Evolutionary conservation across 2,797 vertebrate species (phyloP).

Genomic region (Eulemur mongoz): DNA sequence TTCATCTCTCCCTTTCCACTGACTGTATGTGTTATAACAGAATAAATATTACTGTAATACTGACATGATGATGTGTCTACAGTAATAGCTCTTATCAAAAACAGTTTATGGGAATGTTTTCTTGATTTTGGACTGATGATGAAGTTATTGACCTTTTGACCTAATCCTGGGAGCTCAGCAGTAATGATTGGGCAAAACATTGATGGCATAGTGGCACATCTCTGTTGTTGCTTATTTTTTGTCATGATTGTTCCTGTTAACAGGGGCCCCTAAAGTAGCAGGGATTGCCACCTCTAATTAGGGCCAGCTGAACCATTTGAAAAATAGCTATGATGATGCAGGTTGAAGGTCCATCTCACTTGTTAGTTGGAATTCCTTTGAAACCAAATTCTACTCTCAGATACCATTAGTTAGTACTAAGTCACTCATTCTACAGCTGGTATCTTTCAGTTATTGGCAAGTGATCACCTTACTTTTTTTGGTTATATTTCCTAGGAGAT

Average conservation of each 20-base stretch:
- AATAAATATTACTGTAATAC: constrained; percentile 70
- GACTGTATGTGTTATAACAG: constrained; percentile 49
- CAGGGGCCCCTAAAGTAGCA: constrained; percentile 7
- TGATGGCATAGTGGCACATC: neutral
- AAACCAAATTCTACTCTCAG: constrained; percentile 22
- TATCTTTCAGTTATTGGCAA: constrained; percentile 27
- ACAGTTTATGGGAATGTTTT: constrained; percentile 39
- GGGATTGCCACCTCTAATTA: constrained; percentile 26
- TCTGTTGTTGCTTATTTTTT: constrained; percentile 54
- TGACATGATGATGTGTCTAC: constrained; percentile 55
- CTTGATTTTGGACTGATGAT: constrained; percentile 43
- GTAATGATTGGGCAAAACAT: neutral
- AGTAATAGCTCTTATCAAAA: constrained; percentile 53
- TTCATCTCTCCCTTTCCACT: constrained; percentile 37
- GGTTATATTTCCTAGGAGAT: neutral
- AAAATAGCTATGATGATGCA: constrained; percentile 41
- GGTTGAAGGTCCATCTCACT: constrained; percentile 20
- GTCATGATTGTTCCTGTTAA: neutral
- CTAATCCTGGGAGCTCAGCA: neutral
- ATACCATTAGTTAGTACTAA: constrained; percentile 5
- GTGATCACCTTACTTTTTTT: neutral
- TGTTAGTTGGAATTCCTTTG: constrained; percentile 21
- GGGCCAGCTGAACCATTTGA: constrained; percentile 28
- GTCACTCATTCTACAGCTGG: neutral
- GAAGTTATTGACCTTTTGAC: constrained; percentile 50